Conservation (phyloP, 2,888 invertebrate species). For the Eretmocerus hayati region DNA sequence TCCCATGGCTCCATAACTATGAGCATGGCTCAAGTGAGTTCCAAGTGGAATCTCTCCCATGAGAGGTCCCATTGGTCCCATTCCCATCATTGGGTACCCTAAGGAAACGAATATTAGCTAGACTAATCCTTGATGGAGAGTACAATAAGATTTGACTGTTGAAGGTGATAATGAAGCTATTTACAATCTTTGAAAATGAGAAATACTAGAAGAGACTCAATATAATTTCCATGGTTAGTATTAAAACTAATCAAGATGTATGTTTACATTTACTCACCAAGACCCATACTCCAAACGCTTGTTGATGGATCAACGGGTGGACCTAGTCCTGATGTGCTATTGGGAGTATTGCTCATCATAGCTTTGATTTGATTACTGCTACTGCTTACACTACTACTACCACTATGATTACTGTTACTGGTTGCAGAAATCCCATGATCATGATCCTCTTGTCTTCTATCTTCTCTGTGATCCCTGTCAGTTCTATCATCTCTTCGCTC, state of each 20-base stretch:
- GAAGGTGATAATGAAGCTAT: too few relatives aligned
- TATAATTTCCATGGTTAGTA: too few relatives aligned
- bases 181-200: too few relatives aligned
- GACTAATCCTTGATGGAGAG: too few relatives aligned
- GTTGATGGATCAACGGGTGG: constrained; percentile 36
- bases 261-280: constrained; percentile 33
- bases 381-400: constrained; percentile 44
- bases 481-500: constrained; percentile 36
- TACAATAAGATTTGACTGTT: too few relatives aligned
- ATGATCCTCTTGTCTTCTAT: constrained; percentile 41
- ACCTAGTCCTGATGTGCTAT: constrained; percentile 32
- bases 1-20: constrained; percentile 43
- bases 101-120: too few relatives aligned
- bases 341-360: constrained; percentile 34
- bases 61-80: constrained; percentile 51
- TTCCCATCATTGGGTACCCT: constrained; percentile 52
- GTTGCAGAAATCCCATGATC: constrained; percentile 31
- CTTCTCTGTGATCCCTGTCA: constrained; percentile 39
- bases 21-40: constrained; percentile 41
- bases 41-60: constrained; percentile 42
- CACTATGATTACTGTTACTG: constrained; percentile 43
- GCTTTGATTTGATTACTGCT: constrained; percentile 35
- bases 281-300: constrained; percentile 43
- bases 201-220: too few relatives aligned
- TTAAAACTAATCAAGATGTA: too few relatives aligned